Evolutionary conservation across 2,113 vertebrate species (phyloP), one percentile per base, ranked within the genome.

Genomic region (Fulmarus glacialis): DNA sequence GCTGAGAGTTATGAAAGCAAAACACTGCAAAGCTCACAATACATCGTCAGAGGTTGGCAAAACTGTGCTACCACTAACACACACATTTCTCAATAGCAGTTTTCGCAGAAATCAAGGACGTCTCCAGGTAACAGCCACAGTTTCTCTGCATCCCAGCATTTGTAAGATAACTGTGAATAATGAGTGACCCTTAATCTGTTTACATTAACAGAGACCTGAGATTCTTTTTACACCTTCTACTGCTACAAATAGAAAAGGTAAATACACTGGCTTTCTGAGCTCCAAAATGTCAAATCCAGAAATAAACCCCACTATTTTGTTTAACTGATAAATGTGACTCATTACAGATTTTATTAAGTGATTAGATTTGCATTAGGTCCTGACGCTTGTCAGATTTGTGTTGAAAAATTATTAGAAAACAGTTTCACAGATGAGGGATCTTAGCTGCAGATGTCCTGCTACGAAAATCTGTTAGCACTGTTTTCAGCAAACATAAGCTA

Each of bases 1-100:
- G 60, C 48, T 86, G 85, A 53, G 74, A 82, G 83, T 94, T 79
- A 78, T 82, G 68, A 91, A 91, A 89, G 32, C n/a, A 89, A 92
- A 89, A 70, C 27, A 91, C 15, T 91, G 11, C 27, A 58, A 93
- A 66, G 32, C 52, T 92, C 59, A n/a, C 18, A 36, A 36, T 60
- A 29, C 7, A 59, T 75, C 20, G 59, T 24, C 45, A 93, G 42
- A 66, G 45, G 18, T 4, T 48, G 62, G 43, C 6, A 50, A 92
- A 87, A 90, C 27, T 21, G 19, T 42, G 10, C 58, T 75, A 32
- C 26, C 32, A 26, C 36, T 79, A 79, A 64, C n/a, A 80, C 15
- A 52, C 36, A 29, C 10, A 36, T 64, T 91, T 85, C 70, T 50
- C 71, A 80, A 34, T 10, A 89, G n/a, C 50, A 75, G n/a, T 63